These are phyloP conservation scores for Alitta virens DNA, from an alignment of 2,888 invertebrate genomes.

Conservation along the genomic window DNA sequence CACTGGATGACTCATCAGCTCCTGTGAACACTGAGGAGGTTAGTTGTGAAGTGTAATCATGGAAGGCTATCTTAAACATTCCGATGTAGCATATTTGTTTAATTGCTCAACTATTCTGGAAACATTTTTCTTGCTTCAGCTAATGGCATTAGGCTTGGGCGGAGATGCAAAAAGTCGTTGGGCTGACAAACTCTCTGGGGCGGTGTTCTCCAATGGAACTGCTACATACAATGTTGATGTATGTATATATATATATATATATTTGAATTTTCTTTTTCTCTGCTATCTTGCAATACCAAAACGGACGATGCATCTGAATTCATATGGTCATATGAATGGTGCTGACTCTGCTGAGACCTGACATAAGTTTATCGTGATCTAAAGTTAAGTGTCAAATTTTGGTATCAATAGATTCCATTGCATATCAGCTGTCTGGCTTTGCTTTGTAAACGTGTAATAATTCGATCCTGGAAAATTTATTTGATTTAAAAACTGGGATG, in stretches of 20 bases:
- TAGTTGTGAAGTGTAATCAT: neutral
- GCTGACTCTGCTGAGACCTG: too few species aligned
- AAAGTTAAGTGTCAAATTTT: too few species aligned
- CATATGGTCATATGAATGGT: too few species aligned
- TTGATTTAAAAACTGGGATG: too few species aligned
- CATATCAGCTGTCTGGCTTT: too few species aligned
- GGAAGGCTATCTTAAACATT: neutral
- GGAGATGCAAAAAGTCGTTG: slow-evolving; percentile 63
- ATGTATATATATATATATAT: slow-evolving; percentile 33
- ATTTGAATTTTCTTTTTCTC: neutral
- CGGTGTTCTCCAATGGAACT: slow-evolving; percentile 62
- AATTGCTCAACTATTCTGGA: neutral
- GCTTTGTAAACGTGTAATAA: too few species aligned
- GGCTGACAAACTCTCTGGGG: slow-evolving; percentile 63
- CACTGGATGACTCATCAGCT: slow-evolving; percentile 25
- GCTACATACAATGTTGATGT: slow-evolving; percentile 63
- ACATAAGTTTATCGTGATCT: too few species aligned
- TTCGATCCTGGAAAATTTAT: too few species aligned
- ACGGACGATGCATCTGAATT: too few species aligned
- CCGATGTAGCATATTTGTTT: neutral
- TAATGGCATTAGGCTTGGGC: slow-evolving; percentile 55
- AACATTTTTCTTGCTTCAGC: too few species aligned
- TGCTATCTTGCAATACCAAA: neutral
- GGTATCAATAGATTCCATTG: too few species aligned
- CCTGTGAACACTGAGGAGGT: neutral